phyloP scores from a whole-genome alignment of 2,888 invertebrate species.

The Latrodectus hesperus region DNA sequence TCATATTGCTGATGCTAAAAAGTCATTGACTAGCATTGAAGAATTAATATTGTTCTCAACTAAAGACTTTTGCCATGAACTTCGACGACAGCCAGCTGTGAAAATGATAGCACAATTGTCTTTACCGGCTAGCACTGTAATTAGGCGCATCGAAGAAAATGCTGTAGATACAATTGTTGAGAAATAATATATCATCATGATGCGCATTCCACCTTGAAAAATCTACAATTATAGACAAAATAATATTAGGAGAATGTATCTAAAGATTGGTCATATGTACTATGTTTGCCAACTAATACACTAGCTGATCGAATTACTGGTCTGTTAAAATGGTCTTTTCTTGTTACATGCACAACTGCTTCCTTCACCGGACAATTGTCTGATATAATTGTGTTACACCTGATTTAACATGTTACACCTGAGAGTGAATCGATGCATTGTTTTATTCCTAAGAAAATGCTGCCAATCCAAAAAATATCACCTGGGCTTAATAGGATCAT shows the following conservation, averaged over 20 bases:
- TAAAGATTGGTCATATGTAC: background rate
- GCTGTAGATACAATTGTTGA: constrained; percentile 18
- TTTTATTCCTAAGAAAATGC: constrained; percentile 16
- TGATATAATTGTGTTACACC: constrained; percentile 12
- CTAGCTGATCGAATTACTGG: background rate
- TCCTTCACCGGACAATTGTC: background rate
- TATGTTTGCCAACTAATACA: background rate
- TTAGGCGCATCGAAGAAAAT: constrained; percentile 16
- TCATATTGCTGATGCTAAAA: constrained; percentile 46
- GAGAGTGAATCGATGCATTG: constrained; percentile 19
- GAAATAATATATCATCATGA: constrained; percentile 30
- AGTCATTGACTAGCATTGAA: constrained; percentile 37
- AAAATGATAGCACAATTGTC: constrained; percentile 11
- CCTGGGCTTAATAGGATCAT: constrained; percentile 11
- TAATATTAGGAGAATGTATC: constrained; percentile 77
- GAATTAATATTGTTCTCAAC: constrained; percentile 9
- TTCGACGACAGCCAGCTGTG: constrained; percentile 8
- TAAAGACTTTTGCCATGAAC: background rate
- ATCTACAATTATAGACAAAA: constrained; percentile 53
- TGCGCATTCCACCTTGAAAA: constrained; percentile 42
- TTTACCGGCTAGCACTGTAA: background rate
- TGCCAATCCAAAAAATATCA: constrained; percentile 20
- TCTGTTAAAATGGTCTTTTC: background rate
- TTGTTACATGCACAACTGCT: background rate
- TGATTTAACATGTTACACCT: constrained; percentile 21